These are phyloP conservation scores for Ageneiosus marmoratus DNA, from an alignment of 2,113 vertebrate species.

Conservation along the genomic window DNA sequence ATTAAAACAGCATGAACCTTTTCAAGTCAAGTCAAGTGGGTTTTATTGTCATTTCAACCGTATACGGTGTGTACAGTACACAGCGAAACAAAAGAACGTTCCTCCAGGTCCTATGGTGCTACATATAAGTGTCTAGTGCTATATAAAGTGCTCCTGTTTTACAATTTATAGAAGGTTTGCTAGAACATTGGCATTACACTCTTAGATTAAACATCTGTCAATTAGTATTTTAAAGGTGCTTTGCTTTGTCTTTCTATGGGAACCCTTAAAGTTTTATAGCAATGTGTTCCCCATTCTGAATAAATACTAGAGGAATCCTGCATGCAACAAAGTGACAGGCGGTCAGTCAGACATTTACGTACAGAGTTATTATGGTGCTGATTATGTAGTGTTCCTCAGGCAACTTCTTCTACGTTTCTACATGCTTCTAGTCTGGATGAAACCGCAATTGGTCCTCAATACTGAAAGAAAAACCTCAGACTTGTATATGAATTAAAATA, in stretches of 20 bases:
- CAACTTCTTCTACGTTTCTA: not conserved
- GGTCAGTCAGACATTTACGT: not conserved
- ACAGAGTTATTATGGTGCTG: not conserved
- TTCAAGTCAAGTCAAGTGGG: too few species aligned
- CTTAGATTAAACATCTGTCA: not conserved
- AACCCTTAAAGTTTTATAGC: not conserved
- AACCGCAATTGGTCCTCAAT: not conserved
- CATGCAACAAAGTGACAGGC: not conserved
- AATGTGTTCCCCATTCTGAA: too few species aligned
- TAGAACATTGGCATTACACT: not conserved
- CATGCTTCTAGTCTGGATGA: not conserved
- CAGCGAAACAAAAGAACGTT: too few species aligned
- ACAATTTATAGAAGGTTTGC: not conserved
- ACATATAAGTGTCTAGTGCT: too few species aligned
- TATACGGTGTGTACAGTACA: too few species aligned
- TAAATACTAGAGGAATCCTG: not conserved
- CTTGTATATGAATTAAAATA: not conserved
- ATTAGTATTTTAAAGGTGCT: not conserved
- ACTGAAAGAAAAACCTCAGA: not conserved
- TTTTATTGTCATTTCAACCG: too few species aligned
- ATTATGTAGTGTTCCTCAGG: not conserved
- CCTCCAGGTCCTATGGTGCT: too few species aligned
- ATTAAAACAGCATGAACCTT: conserved; percentile 26
- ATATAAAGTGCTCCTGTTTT: not conserved
- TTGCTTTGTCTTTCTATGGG: not conserved